Evolutionary conservation across 2,113 vertebrate species (phyloP).

Genomic region (Pithys albifrons): DNA sequence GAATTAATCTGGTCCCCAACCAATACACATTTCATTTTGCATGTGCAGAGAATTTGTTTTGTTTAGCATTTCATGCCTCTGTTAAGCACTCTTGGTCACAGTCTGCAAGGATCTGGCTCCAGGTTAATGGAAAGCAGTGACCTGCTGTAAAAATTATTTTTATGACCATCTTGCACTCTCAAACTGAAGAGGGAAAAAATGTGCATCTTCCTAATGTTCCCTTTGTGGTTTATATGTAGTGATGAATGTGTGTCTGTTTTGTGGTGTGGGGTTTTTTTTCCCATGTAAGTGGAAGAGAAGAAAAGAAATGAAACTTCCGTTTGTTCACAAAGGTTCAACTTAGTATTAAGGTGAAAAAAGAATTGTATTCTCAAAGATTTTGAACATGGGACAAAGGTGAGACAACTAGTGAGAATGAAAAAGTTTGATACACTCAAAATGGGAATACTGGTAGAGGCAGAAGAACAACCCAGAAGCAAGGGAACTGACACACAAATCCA

Average conservation of each 20-base stretch:
- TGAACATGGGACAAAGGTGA: not conserved
- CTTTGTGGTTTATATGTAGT: not conserved
- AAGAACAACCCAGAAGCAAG: not conserved
- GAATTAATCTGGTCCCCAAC: not conserved
- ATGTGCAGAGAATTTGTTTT: not conserved
- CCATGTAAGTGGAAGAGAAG: not conserved
- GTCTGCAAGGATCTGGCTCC: not conserved
- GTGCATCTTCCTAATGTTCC: not conserved
- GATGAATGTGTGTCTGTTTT: not conserved
- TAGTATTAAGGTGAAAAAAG: not conserved
- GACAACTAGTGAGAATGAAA: not conserved
- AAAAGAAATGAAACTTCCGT: not conserved
- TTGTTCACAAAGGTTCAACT: not conserved
- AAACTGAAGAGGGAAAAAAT: not conserved
- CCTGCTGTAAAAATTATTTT: not conserved
- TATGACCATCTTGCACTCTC: not conserved
- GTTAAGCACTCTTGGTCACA: not conserved
- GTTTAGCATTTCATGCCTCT: not conserved
- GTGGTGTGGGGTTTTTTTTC: fast-evolving
- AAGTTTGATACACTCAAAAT: not conserved
- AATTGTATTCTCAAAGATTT: not conserved
- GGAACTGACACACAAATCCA: not conserved
- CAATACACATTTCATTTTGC: not conserved
- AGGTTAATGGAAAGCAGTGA: not conserved
- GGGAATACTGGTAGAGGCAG: not conserved